Base-by-base conservation (phyloP, 2,888 invertebrate genomes). In the Drosophila incognita region DNA sequence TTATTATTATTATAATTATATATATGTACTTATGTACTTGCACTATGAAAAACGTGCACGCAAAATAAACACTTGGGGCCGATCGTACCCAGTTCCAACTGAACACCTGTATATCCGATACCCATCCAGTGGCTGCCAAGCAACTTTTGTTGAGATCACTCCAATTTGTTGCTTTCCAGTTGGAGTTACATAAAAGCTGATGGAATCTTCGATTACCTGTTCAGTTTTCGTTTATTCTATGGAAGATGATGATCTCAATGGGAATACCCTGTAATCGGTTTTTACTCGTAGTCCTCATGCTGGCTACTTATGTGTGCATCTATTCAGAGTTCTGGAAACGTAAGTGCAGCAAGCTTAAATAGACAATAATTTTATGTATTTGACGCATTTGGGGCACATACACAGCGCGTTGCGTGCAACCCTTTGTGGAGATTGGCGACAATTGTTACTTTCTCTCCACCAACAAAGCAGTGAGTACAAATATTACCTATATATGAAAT, bases 391-490 rank as follows among this genome's bases (percentile, higher is more conserved):
- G 33, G 18, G 4, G 8, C 7, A 13, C 31, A 31, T n/a, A 24
- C 21, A 13, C 51, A 84, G 83, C 84, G 29, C 54, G 35, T 18
- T 87, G 86, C n/a, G 27, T 49, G 3, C 71, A 61, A 15, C 86
- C 86, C 10, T 86, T 86, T 61, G 90, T 87, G 38, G 60, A 70
- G 11, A 74, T 87, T 2, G 83, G 79, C 0, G 56, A 69, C 2
- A 74, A 67, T 2, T 87, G 90, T 29, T 86, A 67, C 33, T 87
- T 87, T 51, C 86, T 87, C 58, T 87, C 86, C 24, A 81, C 79
- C 42, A 86, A 81, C 46, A 83, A 79, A 46, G 58, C 64, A 10
- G 86, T 86, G 36, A 27, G 87, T 76, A 64, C 33, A 42, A 27
- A 18, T 7, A 3, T 35, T 35, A 15, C 8, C 8, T 24, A 27